Evolutionary conservation across 2,113 vertebrate species (phyloP), one percentile per base, ranked within the genome.

Genomic region (Lophura nycthemera): DNA sequence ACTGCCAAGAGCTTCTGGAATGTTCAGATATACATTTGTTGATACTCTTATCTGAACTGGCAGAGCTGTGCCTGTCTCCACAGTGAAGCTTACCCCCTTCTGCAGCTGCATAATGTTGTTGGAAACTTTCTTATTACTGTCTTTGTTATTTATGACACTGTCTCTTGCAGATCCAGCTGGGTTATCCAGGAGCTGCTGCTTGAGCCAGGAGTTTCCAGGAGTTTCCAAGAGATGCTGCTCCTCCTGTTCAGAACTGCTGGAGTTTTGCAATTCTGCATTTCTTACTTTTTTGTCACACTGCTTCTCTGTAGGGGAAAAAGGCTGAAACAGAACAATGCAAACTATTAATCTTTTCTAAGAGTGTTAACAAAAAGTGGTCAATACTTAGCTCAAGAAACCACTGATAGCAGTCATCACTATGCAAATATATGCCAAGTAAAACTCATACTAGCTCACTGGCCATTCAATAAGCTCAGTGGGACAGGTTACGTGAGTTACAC

Each of bases 111-210:
- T 40, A 21, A 27, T 67, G 85, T 6, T 83, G 83, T 63, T 79
- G 94, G 47, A 56, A 69, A 34, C 24, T 11, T 32, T 73, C 38
- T 47, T 42, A 54, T 67, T 71, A 20, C 52, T n/a, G 13, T 88
- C 76, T 7, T 61, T 60, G 32, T 34, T 59, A 67, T 15, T 74
- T 74, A 11, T 6, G 6, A 16, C 56, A 10, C n/a, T 47, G 66
- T 60, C 63, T 40, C 34, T 36, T 5, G 70, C 27, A 13, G 88
- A 22, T 5, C 77, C 83, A 43, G 64, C 3, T 1, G 93, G 50
- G 59, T 96, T 95, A 83, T 96, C 96, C 64, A 97, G 83, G 96
- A 95, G 73, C 95, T 93, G 43, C 94, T 97, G 91, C 95, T 97
- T 3, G 97, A 93, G 1, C 54, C 92, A 2, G 96, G 69, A 43